Percentiles rank a stretch among this genome's conserved stretches.
phyloP scores from a whole-genome alignment of 2,888 invertebrate species.

The Caenorhabditis uteleia region DNA sequence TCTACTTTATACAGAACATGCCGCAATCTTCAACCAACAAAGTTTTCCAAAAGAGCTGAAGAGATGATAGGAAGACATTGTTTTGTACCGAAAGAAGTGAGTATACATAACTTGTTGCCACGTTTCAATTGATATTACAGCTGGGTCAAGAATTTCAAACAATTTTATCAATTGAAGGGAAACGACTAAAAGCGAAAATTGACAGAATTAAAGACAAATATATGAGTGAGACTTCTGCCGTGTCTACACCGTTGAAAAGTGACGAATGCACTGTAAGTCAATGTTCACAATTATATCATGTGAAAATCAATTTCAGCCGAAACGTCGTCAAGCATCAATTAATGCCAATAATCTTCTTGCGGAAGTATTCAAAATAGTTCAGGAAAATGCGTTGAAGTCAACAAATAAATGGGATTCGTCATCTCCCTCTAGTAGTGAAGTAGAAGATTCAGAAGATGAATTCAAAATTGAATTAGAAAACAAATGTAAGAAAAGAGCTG shows the following conservation, averaged over 20 bases:
- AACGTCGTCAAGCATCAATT: constrained; percentile 14
- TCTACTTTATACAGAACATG: too few relatives aligned
- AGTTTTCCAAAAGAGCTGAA: too few relatives aligned
- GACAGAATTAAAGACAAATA: constrained; percentile 1
- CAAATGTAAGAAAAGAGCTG: too few relatives aligned
- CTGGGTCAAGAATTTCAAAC: not conserved
- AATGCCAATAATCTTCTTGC: constrained; percentile 8
- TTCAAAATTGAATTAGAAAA: too few relatives aligned
- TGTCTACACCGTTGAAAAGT: constrained; percentile 7
- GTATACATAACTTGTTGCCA: not conserved
- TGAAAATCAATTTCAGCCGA: not conserved
- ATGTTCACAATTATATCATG: not conserved
- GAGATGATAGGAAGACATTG: not conserved
- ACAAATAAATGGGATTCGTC: constrained; percentile 1
- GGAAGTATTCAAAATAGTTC: constrained; percentile 12
- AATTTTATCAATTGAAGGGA: constrained; percentile 11
- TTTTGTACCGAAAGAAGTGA: too few relatives aligned
- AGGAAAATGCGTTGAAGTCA: constrained; percentile 6
- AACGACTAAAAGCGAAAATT: constrained; percentile 13
- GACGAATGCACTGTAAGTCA: constrained; percentile 1
- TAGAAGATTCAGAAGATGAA: too few relatives aligned
- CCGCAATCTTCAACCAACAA: too few relatives aligned
- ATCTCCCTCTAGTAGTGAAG: too few relatives aligned
- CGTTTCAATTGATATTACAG: not conserved
- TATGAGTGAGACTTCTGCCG: not conserved